phyloP scores from a whole-genome alignment of 2,113 vertebrate genomes.

The Sebastes fasciatus region DNA sequence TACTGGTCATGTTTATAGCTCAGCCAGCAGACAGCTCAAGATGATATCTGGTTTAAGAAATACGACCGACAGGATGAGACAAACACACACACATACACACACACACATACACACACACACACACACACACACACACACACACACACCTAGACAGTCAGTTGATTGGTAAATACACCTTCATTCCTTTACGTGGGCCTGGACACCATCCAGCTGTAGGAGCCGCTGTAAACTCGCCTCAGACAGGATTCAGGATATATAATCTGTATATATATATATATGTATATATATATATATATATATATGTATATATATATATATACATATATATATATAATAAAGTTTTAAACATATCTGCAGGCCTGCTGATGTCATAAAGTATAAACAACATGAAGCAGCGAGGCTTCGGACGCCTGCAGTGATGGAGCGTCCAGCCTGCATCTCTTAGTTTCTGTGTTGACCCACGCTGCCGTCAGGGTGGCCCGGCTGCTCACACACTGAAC shows the following conservation, averaged over 20 bases:
- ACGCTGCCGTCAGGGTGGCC: background rate
- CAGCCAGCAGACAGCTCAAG: background rate
- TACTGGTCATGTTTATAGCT: slow-evolving; percentile 48
- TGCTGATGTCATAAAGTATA: background rate
- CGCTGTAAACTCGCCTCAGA: background rate
- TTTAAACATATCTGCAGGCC: background rate
- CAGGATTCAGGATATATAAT: background rate
- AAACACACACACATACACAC: slow-evolving; percentile 25
- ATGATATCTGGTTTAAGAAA: slow-evolving; percentile 44
- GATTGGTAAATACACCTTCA: slow-evolving; percentile 3
- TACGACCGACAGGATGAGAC: background rate
- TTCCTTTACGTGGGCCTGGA: background rate
- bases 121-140: slow-evolving; percentile 11
- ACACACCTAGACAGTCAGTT: slow-evolving; percentile 6
- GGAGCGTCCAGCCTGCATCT: background rate
- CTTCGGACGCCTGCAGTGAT: background rate
- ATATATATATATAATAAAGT: background rate
- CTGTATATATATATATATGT: background rate
- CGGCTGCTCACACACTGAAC: background rate
- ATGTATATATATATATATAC: background rate
- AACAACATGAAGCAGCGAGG: background rate
- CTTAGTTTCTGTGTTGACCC: background rate
- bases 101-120: slow-evolving; percentile 27
- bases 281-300: background rate
- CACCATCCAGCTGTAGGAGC: slow-evolving; percentile 8